Percentiles rank a stretch among this genome's conserved stretches.
Conservation (phyloP, 2,113 vertebrate species). For the Tursiops truncatus region DNA sequence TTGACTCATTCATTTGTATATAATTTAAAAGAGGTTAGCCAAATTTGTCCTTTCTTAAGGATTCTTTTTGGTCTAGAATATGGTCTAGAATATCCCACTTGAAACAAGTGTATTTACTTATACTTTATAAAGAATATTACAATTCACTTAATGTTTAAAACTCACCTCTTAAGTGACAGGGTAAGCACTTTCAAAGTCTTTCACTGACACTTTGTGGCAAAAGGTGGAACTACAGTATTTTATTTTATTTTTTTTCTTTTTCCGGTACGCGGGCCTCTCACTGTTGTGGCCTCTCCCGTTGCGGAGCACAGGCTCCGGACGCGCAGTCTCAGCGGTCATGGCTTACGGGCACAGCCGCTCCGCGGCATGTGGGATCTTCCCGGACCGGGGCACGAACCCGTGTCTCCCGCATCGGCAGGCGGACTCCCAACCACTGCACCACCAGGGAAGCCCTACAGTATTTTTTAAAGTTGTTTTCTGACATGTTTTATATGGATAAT, state of each 20-base stretch:
- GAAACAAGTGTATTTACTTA: not conserved
- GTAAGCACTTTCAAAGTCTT: not conserved
- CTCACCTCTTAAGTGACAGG: not conserved
- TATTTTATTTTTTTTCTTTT: not conserved
- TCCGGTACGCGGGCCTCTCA: too few species aligned
- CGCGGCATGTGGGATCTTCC: too few species aligned
- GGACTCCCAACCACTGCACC: too few species aligned
- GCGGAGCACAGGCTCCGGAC: too few species aligned
- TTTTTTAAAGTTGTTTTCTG: not conserved
- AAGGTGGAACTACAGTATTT: conserved; percentile 66
- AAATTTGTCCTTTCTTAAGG: not conserved
- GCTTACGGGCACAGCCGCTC: too few species aligned
- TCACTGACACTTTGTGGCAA: conserved; percentile 82
- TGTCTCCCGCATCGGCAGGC: too few species aligned
- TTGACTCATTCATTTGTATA: not conserved
- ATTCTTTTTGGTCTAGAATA: not conserved
- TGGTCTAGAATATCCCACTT: not conserved
- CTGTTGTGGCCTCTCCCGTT: too few species aligned
- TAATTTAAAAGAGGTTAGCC: not conserved
- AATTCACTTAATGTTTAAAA: not conserved
- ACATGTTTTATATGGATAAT: not conserved
- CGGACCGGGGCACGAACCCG: too few species aligned
- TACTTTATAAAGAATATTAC: not conserved
- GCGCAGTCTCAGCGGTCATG: too few species aligned
- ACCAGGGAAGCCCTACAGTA: conserved; percentile 33